These are phyloP conservation scores for Eulithis prunata DNA, from an alignment of 2,888 invertebrate genomes.

Conservation along the genomic window DNA sequence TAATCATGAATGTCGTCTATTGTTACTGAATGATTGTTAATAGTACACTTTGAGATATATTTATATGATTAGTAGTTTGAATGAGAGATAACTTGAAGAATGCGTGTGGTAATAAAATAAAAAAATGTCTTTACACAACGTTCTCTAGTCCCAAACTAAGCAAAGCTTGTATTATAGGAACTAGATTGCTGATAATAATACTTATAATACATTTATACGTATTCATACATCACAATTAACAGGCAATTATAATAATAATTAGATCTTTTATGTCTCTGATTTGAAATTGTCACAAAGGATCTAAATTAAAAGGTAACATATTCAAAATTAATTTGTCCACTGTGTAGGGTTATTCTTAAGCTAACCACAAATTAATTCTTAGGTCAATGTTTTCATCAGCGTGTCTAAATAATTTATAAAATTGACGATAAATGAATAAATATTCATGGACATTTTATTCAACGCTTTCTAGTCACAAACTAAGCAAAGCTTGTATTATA, in stretches of 20 bases:
- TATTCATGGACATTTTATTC: too few species aligned
- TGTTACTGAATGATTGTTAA: conserved; percentile 59
- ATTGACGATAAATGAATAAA: too few species aligned
- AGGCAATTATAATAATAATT: conserved; percentile 16
- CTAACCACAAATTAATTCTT: too few species aligned
- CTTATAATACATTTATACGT: too few species aligned
- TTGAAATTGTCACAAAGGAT: conserved; percentile 28
- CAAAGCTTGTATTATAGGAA: too few species aligned
- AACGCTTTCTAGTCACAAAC: too few species aligned
- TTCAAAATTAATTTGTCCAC: conserved; percentile 23
- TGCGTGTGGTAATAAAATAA: conserved; percentile 42
- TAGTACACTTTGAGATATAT: conserved; percentile 22
- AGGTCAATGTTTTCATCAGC: too few species aligned
- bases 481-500: too few species aligned
- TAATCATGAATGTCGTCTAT: conserved; percentile 75
- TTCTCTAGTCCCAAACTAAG: too few species aligned
- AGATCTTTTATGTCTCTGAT: conserved; percentile 21
- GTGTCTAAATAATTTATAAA: too few species aligned
- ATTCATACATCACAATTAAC: background rate
- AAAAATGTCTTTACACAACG: too few species aligned
- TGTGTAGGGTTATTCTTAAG: background rate
- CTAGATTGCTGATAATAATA: too few species aligned
- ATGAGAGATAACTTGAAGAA: conserved; percentile 52
- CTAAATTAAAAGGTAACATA: conserved; percentile 27
- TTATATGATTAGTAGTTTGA: conserved; percentile 49